These are phyloP conservation scores for Lysandra bellargus DNA, from an alignment of 2,888 invertebrate genomes.

Conservation along the genomic window DNA sequence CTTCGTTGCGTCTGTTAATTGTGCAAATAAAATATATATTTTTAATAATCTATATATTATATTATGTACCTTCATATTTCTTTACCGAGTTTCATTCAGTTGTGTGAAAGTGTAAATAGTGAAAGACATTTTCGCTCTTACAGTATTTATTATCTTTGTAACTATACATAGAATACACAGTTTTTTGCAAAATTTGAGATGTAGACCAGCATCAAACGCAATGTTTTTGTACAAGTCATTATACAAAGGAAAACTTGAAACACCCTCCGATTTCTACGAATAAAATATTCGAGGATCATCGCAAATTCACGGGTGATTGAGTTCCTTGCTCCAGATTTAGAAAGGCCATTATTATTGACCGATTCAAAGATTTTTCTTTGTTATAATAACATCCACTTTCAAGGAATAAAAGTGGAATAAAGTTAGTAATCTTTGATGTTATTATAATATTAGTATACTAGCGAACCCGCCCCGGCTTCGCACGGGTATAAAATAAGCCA, in stretches of 20 bases:
- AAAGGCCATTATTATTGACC: conserved; percentile 11
- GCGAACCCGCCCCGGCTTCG: too few species aligned
- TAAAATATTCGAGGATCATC: conserved; percentile 9
- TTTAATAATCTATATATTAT: too few species aligned
- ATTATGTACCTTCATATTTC: too few species aligned
- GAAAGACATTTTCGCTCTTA: too few species aligned
- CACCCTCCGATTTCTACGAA: background rate
- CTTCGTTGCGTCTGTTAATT: background rate
- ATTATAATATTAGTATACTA: background rate
- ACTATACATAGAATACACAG: too few species aligned
- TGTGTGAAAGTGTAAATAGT: too few species aligned
- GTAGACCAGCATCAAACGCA: too few species aligned
- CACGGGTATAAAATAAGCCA: too few species aligned
- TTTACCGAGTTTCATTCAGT: too few species aligned
- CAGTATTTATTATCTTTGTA: too few species aligned
- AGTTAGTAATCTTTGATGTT: background rate
- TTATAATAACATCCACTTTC: background rate
- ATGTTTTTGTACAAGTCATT: too few species aligned
- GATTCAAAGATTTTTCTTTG: background rate
- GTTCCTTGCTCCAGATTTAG: conserved; percentile 8
- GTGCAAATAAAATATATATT: background rate
- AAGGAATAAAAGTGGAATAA: background rate
- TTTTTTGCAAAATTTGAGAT: too few species aligned
- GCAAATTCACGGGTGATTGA: conserved; percentile 7
- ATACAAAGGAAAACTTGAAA: background rate